These are phyloP conservation scores for Molanna angustata DNA, from an alignment of 2,888 invertebrate genomes.

Conservation along the genomic window DNA sequence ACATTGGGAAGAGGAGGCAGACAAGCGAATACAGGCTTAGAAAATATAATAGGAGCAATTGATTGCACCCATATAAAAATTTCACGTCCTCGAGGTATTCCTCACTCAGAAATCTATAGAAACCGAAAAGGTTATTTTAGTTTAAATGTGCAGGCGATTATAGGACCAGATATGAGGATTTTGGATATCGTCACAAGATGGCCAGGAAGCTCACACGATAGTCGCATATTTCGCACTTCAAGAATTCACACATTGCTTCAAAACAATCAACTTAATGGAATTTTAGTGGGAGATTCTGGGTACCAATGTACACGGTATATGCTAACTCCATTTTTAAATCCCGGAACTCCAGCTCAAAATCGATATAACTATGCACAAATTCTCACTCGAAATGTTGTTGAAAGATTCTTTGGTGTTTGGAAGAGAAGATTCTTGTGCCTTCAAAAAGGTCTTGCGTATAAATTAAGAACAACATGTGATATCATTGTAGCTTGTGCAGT, in stretches of 20 bases:
- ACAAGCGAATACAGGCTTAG: too few relatives aligned
- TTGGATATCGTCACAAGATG: not conserved
- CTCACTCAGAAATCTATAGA: too few relatives aligned
- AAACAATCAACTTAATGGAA: not conserved
- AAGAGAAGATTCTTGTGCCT: not conserved
- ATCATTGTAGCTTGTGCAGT: not conserved
- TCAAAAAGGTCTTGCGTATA: not conserved
- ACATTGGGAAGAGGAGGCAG: too few relatives aligned
- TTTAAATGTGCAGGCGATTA: not conserved
- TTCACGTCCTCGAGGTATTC: too few relatives aligned
- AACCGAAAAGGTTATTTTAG: too few relatives aligned
- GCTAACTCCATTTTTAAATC: not conserved
- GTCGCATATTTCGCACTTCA: not conserved
- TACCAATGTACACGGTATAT: not conserved
- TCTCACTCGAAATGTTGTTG: not conserved
- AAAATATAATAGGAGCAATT: too few relatives aligned
- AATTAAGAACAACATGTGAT: not conserved
- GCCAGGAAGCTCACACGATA: not conserved
- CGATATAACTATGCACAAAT: not conserved
- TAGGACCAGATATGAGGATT: not conserved
- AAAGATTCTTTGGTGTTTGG: not conserved
- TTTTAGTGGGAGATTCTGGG: not conserved
- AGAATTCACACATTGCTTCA: not conserved
- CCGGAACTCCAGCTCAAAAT: not conserved
- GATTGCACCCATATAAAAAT: too few relatives aligned